phyloP scores from a whole-genome alignment of 2,888 invertebrate species.

The Drosophila helvetica region DNA sequence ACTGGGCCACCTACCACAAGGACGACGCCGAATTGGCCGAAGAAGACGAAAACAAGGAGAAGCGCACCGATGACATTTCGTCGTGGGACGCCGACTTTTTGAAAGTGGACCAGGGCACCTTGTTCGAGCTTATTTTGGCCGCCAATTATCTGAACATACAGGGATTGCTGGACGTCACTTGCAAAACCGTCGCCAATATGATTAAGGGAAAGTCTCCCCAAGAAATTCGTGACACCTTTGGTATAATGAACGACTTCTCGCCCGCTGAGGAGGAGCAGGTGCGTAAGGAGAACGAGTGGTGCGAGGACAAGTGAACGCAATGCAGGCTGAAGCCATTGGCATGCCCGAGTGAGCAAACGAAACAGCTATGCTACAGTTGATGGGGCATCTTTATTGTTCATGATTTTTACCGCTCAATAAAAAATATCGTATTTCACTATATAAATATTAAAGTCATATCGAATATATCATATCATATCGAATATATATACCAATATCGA shows the following conservation, averaged over 20 bases:
- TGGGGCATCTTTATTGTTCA: too few relatives aligned
- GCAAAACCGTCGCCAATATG: constrained; percentile 51
- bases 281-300: constrained; percentile 97
- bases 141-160: constrained; percentile 46
- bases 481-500: too few relatives aligned
- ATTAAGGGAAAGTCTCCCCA: constrained; percentile 80
- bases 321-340: not conserved
- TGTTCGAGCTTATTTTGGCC: constrained; percentile 43
- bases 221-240: constrained; percentile 39
- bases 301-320: constrained; percentile 76
- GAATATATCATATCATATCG: too few relatives aligned
- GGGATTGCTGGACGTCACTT: constrained; percentile 42
- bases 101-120: constrained; percentile 93
- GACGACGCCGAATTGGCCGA: constrained; percentile 98
- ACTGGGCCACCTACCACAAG: constrained; percentile 97
- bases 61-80: constrained; percentile 92
- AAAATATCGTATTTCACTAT: too few relatives aligned
- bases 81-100: constrained; percentile 99
- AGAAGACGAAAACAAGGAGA: constrained; percentile 98
- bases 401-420: too few relatives aligned
- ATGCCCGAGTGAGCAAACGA: too few relatives aligned
- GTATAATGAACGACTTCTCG: constrained; percentile 36
- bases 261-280: constrained; percentile 88
- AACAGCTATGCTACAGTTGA: too few relatives aligned
- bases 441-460: too few relatives aligned